A percentile compares a stretch with the other conserved stretches of the same genome.
These are phyloP conservation scores for Mormyrus lacerda DNA, from an alignment of 2,113 vertebrate species.

Conservation along the genomic window DNA sequence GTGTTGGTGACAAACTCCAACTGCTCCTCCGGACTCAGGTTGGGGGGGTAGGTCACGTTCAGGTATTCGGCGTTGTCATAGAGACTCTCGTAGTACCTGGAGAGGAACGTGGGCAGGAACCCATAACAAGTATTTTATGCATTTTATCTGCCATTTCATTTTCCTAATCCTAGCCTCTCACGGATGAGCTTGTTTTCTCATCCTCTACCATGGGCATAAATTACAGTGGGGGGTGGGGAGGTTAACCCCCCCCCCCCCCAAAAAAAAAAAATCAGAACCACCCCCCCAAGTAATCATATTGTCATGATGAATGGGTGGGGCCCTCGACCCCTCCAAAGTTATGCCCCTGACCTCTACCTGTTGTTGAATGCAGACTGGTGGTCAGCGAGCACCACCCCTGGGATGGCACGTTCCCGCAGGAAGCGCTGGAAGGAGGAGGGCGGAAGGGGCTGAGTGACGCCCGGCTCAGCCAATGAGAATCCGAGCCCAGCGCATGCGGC, in stretches of 20 bases:
- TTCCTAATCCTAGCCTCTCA: background rate
- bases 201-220: background rate
- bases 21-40: conserved; percentile 70
- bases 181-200: background rate
- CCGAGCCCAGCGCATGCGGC: conserved; percentile 12
- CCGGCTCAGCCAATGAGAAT: conserved; percentile 44
- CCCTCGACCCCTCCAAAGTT: too few relatives aligned
- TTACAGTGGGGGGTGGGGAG: too few relatives aligned
- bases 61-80: conserved; percentile 76
- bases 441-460: conserved; percentile 68
- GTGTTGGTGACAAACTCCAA: conserved; percentile 67
- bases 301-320: too few relatives aligned
- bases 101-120: background rate
- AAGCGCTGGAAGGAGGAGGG: conserved; percentile 90
- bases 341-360: conserved; percentile 49
- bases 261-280: too few relatives aligned
- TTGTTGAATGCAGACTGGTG: conserved; percentile 65
- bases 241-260: too few relatives aligned
- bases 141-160: background rate
- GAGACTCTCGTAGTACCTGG: conserved; percentile 83
- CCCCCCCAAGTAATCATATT: too few relatives aligned
- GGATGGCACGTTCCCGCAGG: conserved; percentile 66
- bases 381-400: conserved; percentile 76
- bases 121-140: background rate
- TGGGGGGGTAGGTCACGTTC: conserved; percentile 61